Base-by-base conservation (phyloP, 2,888 invertebrate species). In the Plagodis dolabraria region DNA sequence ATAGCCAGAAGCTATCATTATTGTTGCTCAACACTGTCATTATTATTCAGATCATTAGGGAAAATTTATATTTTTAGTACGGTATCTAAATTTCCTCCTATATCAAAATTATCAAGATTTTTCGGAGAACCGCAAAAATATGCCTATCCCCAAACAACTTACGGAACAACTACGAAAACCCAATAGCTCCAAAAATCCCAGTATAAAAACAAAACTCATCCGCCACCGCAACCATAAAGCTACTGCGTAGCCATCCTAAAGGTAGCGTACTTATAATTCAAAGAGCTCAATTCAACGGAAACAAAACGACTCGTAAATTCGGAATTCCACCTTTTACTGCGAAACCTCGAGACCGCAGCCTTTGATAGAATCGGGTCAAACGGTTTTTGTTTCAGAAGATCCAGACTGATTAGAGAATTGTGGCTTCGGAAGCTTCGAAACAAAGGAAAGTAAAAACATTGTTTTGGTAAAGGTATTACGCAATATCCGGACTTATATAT, bases 291-390 rank as follows among this genome's bases (percentile, higher is more conserved):
- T 63, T 57, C 54, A 47, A 52, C 55, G 67, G 64, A 63, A 67
- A 63, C 64, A 61, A 57, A 59, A 60, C 51, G 53, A 54, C 44
- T 52, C 60, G 67, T 68, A 68, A 68, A 68, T 68, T 60, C 59
- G 51, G 53, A 63, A 56, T 57, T 61, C 47, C 47, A 12, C 46
- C 40, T 65, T 69, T 65, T 64, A 58, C 57, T 50, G 47, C 55
- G 47, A 62, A 54, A 46, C 61, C 63, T 57, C 58, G 53, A 57
- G 59, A 65, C 70, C 63, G 54, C 60, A 60, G 45, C 63, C 60
- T 69, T 65, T 66, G 69, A 64, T 63, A 12, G 51, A 62, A 64
- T 64, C 60, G 46, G 67, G 67, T 68, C 69, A 66, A 68, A 65
- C 53, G 57, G 60, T 64, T 64, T 59, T 65, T 65, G 68, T 69